A percentile compares a stretch with the other conserved stretches of the same genome.
phyloP scores from a whole-genome alignment of 2,113 vertebrate genomes.

The Tautogolabrus adspersus region DNA sequence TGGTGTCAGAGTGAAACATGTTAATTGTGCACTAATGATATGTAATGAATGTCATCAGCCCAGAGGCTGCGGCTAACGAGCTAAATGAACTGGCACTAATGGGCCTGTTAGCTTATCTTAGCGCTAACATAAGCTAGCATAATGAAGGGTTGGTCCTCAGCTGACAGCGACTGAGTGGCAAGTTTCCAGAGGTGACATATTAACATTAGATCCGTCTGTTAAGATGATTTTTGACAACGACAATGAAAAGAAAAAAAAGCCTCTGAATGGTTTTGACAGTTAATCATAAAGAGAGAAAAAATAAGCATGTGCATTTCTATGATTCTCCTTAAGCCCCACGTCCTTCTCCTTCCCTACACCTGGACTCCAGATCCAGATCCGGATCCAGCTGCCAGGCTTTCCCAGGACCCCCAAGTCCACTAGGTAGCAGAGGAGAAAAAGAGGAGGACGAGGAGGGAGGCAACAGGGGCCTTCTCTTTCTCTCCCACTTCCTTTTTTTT shows the following conservation, averaged over 20 bases:
- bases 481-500: slow-evolving; percentile 58
- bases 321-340: neutral
- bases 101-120: slow-evolving; percentile 77
- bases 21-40: slow-evolving; percentile 82
- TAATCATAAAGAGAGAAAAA: neutral
- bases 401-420: slow-evolving; percentile 85
- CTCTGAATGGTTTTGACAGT: slow-evolving; percentile 9
- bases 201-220: slow-evolving; percentile 40
- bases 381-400: slow-evolving; percentile 92
- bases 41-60: slow-evolving; percentile 83
- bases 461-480: slow-evolving; percentile 84
- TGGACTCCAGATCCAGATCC: slow-evolving; percentile 82
- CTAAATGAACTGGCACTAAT: slow-evolving; percentile 84
- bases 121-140: slow-evolving; percentile 69
- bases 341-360: slow-evolving; percentile 51
- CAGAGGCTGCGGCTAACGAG: slow-evolving; percentile 78
- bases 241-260: slow-evolving; percentile 35
- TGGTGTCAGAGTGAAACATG: slow-evolving; percentile 74
- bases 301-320: neutral
- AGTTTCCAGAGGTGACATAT: slow-evolving; percentile 51
- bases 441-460: slow-evolving; percentile 53
- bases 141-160: slow-evolving; percentile 66
- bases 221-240: slow-evolving; percentile 27
- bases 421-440: slow-evolving; percentile 91
- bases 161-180: slow-evolving; percentile 60